A percentile compares a stretch with the other conserved stretches of the same genome.
Evolutionary conservation across 2,797 vertebrate species (phyloP).

Genomic region (Phalloptychus januarius): DNA sequence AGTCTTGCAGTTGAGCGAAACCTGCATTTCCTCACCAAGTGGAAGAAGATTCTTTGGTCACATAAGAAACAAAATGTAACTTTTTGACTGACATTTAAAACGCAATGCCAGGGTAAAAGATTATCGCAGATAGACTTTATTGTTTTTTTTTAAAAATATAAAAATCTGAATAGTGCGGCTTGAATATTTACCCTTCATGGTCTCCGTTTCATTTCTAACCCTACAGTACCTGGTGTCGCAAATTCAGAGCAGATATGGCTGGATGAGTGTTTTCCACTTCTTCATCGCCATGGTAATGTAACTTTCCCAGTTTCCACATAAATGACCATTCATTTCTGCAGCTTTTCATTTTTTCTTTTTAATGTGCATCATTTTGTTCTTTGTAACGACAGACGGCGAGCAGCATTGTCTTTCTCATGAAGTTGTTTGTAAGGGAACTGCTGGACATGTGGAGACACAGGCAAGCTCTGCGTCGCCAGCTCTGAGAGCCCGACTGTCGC

Average conservation of each 20-base stretch:
- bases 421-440: conserved; percentile 84
- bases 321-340: neutral
- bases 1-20: neutral
- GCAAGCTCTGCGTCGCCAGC: conserved; percentile 68
- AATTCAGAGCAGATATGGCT: conserved; percentile 89
- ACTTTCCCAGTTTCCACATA: neutral
- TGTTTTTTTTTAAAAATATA: no score
- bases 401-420: conserved; percentile 89
- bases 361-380: neutral
- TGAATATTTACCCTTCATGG: neutral
- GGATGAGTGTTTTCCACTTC: conserved; percentile 97
- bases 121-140: neutral
- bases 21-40: neutral
- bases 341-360: neutral
- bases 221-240: conserved; percentile 89
- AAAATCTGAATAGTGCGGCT: neutral
- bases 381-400: conserved; percentile 84
- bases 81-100: neutral
- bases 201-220: neutral
- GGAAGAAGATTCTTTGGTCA: neutral
- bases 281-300: conserved; percentile 93
- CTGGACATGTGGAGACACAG: conserved; percentile 79
- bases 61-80: neutral
- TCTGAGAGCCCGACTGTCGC: conserved; percentile 56
- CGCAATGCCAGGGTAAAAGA: neutral